These are phyloP conservation scores for Molossus alvarezi DNA, from an alignment of 2,797 vertebrate genomes.

Conservation along the genomic window DNA sequence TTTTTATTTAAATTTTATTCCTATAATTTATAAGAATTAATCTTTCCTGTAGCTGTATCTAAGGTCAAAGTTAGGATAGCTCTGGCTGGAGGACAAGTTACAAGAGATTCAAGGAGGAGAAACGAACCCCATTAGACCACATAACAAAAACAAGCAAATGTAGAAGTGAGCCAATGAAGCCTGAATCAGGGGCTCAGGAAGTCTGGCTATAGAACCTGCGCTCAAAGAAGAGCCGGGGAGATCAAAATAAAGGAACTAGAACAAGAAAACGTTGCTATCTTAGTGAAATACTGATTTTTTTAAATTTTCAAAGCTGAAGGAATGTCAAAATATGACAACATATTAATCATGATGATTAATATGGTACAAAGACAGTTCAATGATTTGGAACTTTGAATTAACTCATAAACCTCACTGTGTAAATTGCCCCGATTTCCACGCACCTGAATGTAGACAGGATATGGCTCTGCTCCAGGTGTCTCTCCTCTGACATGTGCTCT, in stretches of 20 bases:
- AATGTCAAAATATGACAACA: neutral
- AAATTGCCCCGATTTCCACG: neutral
- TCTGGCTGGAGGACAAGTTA: neutral
- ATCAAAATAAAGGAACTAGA: neutral
- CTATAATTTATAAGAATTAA: neutral
- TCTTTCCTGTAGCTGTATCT: neutral
- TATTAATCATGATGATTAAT: neutral
- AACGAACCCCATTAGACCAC: neutral
- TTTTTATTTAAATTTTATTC: neutral
- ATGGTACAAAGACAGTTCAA: neutral
- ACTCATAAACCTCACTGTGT: neutral
- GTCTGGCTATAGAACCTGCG: neutral
- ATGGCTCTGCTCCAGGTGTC: neutral
- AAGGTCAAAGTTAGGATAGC: neutral
- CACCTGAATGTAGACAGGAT: neutral
- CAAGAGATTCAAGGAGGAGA: neutral
- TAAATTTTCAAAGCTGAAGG: slow-evolving; percentile 9
- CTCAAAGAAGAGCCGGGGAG: neutral
- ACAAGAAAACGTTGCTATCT: neutral
- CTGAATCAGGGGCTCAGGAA: neutral
- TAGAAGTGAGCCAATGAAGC: neutral
- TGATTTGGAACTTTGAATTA: neutral
- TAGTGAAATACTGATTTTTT: neutral
- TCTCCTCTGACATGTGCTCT: neutral
- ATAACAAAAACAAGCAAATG: neutral